Evolutionary conservation across 2,797 vertebrate genomes (phyloP), one percentile per base, ranked within the genome.

Genomic region (Tiaroga cobitis): DNA sequence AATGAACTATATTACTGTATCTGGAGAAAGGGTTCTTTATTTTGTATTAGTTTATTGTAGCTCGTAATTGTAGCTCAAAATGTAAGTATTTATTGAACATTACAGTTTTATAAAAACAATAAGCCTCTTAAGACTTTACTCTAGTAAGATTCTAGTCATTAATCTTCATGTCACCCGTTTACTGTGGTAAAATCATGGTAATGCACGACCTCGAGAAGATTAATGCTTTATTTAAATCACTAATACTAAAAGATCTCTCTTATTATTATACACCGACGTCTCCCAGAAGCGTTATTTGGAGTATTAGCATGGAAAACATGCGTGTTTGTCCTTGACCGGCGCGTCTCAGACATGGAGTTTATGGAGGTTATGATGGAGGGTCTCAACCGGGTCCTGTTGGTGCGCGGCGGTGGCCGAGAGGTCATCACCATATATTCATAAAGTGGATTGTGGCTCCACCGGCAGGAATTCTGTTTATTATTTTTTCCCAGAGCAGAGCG

Each of bases 371-470:
- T 99, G 83, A 96, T 98, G 0, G 98, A 99, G 91, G 98, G 98
- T 69, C 94, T 99, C 86, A 96, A 97, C 91, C 93, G 97, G 85
- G 98, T 97, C 75, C 95, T 99, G 0, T 89, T 99, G 90, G 98
- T 99, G 75, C 95, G 98, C 80, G 98, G 98, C 19, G 97, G 98
- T 0, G 98, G 98, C 77, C 96, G 96, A 10, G 98, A 99, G 94
- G 98, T 99, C 92, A 97, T 99, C 93, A 99, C 98, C 90, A 99
- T 99, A 93, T 99, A 99, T 91, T 99, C 98, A 73, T 99, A 94
- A 93, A 88, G 72, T 69, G 65, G 65, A 46, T 86, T 4, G 18
- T 88, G 89, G 90, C 85, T 37, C 51, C 16, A 29, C 54, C 34
- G 56, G 80, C 80, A 77, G 82, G 83, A 87, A 41, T 80, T 83